Evolutionary conservation across 2,888 invertebrate genomes (phyloP).

Genomic region (Adelognathus sp.): DNA sequence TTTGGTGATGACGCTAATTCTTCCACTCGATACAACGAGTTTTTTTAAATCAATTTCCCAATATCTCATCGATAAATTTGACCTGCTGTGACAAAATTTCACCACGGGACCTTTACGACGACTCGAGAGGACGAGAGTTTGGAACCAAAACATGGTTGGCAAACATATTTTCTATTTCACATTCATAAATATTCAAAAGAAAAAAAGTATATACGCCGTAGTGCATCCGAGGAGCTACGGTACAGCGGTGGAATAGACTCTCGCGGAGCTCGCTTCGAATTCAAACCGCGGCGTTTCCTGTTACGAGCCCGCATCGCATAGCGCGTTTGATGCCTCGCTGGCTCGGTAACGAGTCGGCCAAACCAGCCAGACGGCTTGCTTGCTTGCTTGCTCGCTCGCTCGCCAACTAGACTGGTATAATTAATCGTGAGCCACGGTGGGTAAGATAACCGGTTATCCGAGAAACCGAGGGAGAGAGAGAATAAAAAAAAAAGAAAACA

Average conservation of each 20-base stretch:
- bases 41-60: too few species aligned
- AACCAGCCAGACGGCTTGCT: constrained; percentile 21
- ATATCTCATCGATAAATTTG: too few species aligned
- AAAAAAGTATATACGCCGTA: too few species aligned
- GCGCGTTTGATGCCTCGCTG: constrained; percentile 53
- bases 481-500: constrained; percentile 1
- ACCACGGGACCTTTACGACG: too few species aligned
- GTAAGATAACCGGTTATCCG: constrained; percentile 60
- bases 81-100: too few species aligned
- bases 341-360: constrained; percentile 49
- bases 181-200: too few species aligned
- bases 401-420: constrained; percentile 42
- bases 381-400: constrained; percentile 3
- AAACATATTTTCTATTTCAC: too few species aligned
- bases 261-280: constrained; percentile 63
- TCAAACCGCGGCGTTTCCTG: constrained; percentile 62
- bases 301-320: constrained; percentile 58
- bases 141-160: too few species aligned
- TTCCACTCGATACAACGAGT: too few species aligned
- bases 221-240: constrained; percentile 13
- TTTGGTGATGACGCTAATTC: too few species aligned
- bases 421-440: constrained; percentile 57
- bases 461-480: constrained; percentile 14
- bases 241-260: constrained; percentile 14
- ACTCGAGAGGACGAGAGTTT: too few species aligned